phyloP scores from a whole-genome alignment of 2,113 vertebrate species.

The Brevimyrus niger region DNA sequence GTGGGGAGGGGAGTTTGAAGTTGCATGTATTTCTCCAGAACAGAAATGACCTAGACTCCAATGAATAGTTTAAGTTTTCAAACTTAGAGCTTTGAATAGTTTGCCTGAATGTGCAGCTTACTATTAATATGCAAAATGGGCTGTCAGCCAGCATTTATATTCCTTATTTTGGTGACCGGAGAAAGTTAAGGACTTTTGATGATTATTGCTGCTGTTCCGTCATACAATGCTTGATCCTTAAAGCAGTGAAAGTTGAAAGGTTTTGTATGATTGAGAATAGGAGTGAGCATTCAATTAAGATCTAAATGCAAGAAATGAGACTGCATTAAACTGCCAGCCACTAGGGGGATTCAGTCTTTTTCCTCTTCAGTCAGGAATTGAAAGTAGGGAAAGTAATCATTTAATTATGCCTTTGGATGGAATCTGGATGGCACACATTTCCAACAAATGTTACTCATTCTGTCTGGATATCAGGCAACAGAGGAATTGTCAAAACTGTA shows the following conservation, averaged over 20 bases:
- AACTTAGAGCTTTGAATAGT: constrained; percentile 1
- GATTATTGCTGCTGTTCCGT: neutral
- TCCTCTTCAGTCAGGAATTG: neutral
- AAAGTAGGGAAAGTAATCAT: neutral
- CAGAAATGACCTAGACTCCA: constrained; percentile 3
- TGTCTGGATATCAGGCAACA: neutral
- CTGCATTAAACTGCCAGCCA: constrained; percentile 1
- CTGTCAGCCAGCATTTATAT: neutral
- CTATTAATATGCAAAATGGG: neutral
- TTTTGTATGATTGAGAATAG: neutral
- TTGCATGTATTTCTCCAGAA: neutral
- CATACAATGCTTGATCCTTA: neutral
- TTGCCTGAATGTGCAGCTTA: neutral
- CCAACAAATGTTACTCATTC: neutral
- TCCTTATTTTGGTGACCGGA: neutral
- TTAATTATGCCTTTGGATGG: neutral
- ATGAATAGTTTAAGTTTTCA: neutral
- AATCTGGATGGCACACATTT: neutral
- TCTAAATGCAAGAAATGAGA: neutral
- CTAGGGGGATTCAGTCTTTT: constrained; percentile 1
- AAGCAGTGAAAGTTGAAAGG: neutral
- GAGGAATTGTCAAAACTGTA: neutral
- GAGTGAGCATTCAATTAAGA: neutral
- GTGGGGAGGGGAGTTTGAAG: neutral
- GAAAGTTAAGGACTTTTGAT: constrained; percentile 9